These are phyloP conservation scores for Leucophora obtusa DNA, from an alignment of 2,888 invertebrate species.

Conservation along the genomic window DNA sequence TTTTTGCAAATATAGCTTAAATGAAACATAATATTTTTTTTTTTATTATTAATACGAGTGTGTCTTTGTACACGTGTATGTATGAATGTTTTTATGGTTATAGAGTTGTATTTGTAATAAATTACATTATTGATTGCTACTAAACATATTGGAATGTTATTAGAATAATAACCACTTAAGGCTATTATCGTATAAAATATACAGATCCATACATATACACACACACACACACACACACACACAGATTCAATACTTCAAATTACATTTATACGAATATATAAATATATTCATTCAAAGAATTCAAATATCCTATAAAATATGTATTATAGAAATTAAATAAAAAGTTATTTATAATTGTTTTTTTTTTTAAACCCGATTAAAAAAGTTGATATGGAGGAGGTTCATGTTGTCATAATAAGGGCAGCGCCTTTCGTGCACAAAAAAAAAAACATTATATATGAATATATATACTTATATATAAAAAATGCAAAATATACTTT, in stretches of 20 bases:
- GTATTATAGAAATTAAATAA: no score
- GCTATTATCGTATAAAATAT: slow-evolving; percentile 41
- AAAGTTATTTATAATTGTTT: no score
- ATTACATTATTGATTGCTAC: slow-evolving; percentile 61
- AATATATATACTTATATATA: no score
- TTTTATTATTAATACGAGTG: slow-evolving; percentile 21
- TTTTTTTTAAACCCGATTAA: no score
- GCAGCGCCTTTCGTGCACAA: no score
- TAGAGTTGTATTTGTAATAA: slow-evolving; percentile 51
- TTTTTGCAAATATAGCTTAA: background rate
- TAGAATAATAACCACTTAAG: slow-evolving; percentile 62
- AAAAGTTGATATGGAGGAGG: no score
- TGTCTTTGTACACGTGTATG: slow-evolving; percentile 6
- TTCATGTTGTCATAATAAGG: no score
- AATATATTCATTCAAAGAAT: background rate
- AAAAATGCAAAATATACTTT: no score
- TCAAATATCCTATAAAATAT: no score
- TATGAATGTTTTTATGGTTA: background rate
- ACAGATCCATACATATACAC: background rate
- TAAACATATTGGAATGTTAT: slow-evolving; percentile 61
- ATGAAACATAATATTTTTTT: slow-evolving; percentile 30
- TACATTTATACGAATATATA: background rate
- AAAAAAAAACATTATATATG: no score
- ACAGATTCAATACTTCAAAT: background rate
- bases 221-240: no score